Evolutionary conservation across 2,888 invertebrate species (phyloP), one percentile per base, ranked within the genome.

Genomic region (Meloe dianella): DNA sequence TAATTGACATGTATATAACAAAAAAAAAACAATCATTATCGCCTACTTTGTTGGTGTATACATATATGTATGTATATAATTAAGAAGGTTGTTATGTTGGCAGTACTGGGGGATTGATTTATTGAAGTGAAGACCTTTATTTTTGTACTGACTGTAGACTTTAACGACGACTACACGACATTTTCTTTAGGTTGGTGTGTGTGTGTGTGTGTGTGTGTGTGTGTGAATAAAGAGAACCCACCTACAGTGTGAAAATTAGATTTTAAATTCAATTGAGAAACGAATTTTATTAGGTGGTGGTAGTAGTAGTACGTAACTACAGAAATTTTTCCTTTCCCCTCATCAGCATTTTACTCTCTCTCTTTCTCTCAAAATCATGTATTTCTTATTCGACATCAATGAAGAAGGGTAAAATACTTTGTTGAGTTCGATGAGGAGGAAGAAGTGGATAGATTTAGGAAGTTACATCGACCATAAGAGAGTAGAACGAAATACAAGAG

Each of bases 251-350:
- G 66, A 72, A 74, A 76, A 77, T 75, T 73, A 72, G 73, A 76
- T 76, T 76, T 76, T 74, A 77, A 74, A 77, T 77, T 74, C 75
- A 73, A 77, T 77, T 76, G 73, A 71, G 72, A 68, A 73, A 69
- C 73, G 74, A 75, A 75, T 74, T 75, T 74, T 74, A 76, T 77
- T 75, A 75, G 75, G 73, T 75, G 72, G 38, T 38, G 38, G n/a
- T n/a, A n/a, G 38, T 73, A 75, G 71, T 69, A 70, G 65, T 71
- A 70, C 71, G 70, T 64, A 66, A 65, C 68, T 65, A 70, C 63
- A 70, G 73, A 67, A 4, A 68, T 71, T 69, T 71, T n/a, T n/a
- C n/a, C n/a, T 71, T 71, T 71, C 63, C 66, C 64, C 67, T 66
- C n/a, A n/a, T n/a, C n/a, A n/a, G n/a, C n/a, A n/a, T n/a, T n/a